These are phyloP conservation scores for Lordiphosa andalusiaca DNA, from an alignment of 2,888 invertebrate species.

Conservation along the genomic window DNA sequence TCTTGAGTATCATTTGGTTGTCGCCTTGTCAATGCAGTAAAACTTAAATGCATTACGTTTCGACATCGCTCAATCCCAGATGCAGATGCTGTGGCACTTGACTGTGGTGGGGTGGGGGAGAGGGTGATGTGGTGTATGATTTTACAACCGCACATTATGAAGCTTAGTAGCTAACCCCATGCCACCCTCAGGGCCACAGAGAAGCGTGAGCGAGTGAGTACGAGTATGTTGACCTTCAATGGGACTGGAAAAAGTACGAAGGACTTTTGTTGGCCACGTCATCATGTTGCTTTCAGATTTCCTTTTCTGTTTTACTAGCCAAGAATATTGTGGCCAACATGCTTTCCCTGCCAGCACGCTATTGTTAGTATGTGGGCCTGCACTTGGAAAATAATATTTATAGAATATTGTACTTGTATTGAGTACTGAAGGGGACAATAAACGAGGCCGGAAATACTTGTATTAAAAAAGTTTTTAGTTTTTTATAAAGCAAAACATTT, in stretches of 20 bases:
- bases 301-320: slow-evolving; percentile 7
- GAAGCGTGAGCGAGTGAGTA: slow-evolving; percentile 27
- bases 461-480: no score
- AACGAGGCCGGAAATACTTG: no score
- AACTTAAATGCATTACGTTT: slow-evolving; percentile 30
- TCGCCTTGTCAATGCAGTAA: slow-evolving; percentile 17
- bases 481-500: no score
- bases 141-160: slow-evolving; percentile 35
- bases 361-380: slow-evolving; percentile 14
- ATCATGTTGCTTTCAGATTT: slow-evolving; percentile 28
- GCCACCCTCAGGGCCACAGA: slow-evolving; percentile 1
- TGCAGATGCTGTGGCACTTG: slow-evolving; percentile 18
- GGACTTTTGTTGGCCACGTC: slow-evolving; percentile 44
- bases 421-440: no score
- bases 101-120: background rate
- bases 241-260: slow-evolving; percentile 12
- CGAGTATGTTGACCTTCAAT: slow-evolving; percentile 46
- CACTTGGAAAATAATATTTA: no score
- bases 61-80: slow-evolving; percentile 41
- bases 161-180: background rate
- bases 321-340: slow-evolving; percentile 34
- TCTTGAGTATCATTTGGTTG: slow-evolving; percentile 26
- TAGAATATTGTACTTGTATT: no score
- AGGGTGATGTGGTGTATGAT: slow-evolving; percentile 21
- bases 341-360: slow-evolving; percentile 33